Conservation (phyloP, 1,140 invertebrate species). For the Trichonephila inaurata region DNA sequence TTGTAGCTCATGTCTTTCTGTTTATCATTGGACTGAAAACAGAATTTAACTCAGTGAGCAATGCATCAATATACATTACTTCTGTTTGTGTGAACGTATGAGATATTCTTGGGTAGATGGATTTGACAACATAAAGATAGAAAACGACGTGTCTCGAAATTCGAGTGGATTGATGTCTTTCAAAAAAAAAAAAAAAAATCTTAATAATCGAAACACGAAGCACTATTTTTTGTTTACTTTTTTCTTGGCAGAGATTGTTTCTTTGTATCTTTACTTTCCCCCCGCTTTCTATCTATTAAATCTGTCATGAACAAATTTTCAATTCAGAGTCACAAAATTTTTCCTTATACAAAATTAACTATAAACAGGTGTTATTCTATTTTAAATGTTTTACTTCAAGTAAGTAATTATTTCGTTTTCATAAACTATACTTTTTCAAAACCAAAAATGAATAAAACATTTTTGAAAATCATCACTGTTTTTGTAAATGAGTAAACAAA, state of each 20-base stretch:
- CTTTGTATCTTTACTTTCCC: neutral
- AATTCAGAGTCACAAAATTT: neutral
- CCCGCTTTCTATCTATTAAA: neutral
- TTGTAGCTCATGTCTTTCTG: neutral
- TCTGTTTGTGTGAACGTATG: neutral
- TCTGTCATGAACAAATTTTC: neutral
- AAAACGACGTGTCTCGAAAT: neutral
- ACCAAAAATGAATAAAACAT: too few relatives aligned
- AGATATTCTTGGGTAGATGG: neutral
- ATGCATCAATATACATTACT: neutral
- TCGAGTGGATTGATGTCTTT: neutral
- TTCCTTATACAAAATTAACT: neutral
- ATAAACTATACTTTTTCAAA: too few relatives aligned
- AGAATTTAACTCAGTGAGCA: neutral
- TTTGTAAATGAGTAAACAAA: too few relatives aligned
- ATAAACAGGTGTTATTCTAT: neutral
- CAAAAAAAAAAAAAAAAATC: too few relatives aligned
- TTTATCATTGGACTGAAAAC: neutral
- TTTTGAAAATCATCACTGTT: too few relatives aligned
- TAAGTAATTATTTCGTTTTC: too few relatives aligned
- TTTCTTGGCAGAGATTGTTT: too few relatives aligned
- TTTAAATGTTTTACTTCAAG: too few relatives aligned
- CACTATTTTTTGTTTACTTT: too few relatives aligned
- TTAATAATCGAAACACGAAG: too few relatives aligned
- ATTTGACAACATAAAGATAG: neutral